These are phyloP conservation scores for Synergus japonicus DNA, from an alignment of 2,888 invertebrate genomes.

Conservation along the genomic window DNA sequence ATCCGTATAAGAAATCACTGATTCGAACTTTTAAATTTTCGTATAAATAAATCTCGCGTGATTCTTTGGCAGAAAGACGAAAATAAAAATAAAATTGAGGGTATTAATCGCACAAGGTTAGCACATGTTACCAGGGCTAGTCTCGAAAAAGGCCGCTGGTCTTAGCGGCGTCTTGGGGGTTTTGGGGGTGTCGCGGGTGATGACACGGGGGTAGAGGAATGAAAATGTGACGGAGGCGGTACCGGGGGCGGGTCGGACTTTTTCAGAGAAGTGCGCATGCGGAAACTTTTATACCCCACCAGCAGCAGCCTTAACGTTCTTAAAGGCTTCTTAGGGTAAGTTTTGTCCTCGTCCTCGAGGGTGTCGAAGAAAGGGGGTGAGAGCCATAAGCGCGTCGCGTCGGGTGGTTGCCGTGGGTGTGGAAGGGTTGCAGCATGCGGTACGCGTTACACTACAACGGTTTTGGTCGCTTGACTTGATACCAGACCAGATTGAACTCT, in stretches of 20 bases:
- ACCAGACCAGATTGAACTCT: not conserved
- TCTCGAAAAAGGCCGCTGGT: slow-evolving; percentile 64
- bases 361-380: slow-evolving; percentile 50
- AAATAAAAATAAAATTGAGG: slow-evolving; percentile 49
- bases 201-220: slow-evolving; percentile 56
- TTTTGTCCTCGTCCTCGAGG: slow-evolving; percentile 70
- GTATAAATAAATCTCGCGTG: not conserved
- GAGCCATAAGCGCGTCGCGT: slow-evolving; percentile 35
- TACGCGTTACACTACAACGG: slow-evolving; percentile 46
- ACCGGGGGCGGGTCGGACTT: slow-evolving; percentile 74
- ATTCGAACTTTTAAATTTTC: not conserved
- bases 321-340: slow-evolving; percentile 76
- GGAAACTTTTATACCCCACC: slow-evolving; percentile 74
- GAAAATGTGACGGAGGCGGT: slow-evolving; percentile 68
- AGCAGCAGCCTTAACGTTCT: slow-evolving; percentile 70
- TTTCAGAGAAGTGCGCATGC: slow-evolving; percentile 75
- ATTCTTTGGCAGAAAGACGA: not conserved
- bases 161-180: slow-evolving; percentile 67
- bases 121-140: slow-evolving; percentile 57
- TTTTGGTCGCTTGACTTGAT: slow-evolving; percentile 33
- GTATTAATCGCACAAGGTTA: slow-evolving; percentile 53
- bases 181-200: slow-evolving; percentile 64
- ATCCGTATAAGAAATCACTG: not conserved
- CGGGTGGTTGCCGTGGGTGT: slow-evolving; percentile 38
- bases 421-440: slow-evolving; percentile 63